Base-by-base conservation (phyloP, 1,140 invertebrate genomes). In the Eumaeus atala region DNA sequence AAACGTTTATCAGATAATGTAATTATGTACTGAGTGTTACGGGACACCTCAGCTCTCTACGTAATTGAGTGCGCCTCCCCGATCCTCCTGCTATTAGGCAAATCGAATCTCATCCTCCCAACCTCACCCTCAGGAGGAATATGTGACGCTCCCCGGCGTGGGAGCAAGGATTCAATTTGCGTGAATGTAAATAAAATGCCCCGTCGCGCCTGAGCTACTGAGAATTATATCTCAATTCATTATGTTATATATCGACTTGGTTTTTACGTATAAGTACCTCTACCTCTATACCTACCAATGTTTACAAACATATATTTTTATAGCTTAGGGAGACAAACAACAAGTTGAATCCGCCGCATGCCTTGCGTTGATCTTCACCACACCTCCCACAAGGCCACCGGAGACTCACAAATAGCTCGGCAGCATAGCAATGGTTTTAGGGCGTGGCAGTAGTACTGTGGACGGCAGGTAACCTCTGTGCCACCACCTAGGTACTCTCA, bases 1-100 rank as follows among this genome's bases (percentile, higher is more conserved):
- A 69, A 81, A 61, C 71, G 74, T 83, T 82, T 82, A 79, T 80
- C 77, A 81, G 78, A 84, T 86, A 86, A 86, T 82, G 74, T 84
- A 84, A 86, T 86, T 81, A 84, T 77, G 79, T 83, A 74, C 55
- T 64, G 67, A 73, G 75, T 73, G 73, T 69, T 74, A 66, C 74
- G 80, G 79, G 80, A 84, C 80, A 85, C 79, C 82, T 83, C 76
- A 65, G 61, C 68, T 67, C 77, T 82, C 74, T 68, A 57, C 65
- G 80, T 85, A 85, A 85, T 85, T 85, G 82, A 84, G 82, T 84
- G 79, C 61, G 66, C 69, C 73, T 66, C 70, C 67, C 74, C 56
- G 56, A 59, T 9, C 40, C 70, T 64, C 71, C 71, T 66, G 67
- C 79, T 84, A 85, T 85, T 85, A 85, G 80, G 82, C 79, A 85